A percentile compares a stretch with the other conserved stretches of the same genome.
These are phyloP conservation scores for Habropoda laboriosa DNA, from an alignment of 1,140 invertebrate genomes.

Conservation along the genomic window DNA sequence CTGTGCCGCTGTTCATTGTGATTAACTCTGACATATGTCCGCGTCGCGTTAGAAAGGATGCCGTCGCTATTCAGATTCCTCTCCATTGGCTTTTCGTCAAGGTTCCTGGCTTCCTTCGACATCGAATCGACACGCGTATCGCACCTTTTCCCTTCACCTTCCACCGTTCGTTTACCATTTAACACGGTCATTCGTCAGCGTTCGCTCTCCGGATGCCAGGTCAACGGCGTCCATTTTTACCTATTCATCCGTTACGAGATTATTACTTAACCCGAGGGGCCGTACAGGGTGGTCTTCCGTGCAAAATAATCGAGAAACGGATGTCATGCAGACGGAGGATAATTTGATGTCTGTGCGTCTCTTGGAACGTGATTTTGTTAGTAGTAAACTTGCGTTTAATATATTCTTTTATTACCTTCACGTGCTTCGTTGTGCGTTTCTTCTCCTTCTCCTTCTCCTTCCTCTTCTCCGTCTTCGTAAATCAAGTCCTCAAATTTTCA, in stretches of 20 bases:
- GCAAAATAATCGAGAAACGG: conserved; percentile 78
- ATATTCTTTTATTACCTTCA: not conserved
- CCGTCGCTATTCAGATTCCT: conserved; percentile 58
- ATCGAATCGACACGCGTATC: conserved; percentile 13
- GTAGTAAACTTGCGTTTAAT: no score
- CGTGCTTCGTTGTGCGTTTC: no score
- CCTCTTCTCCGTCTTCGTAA: not conserved
- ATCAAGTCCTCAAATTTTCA: not conserved
- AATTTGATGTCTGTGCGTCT: conserved; percentile 50
- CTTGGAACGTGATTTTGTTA: conserved; percentile 13
- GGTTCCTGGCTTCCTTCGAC: not conserved
- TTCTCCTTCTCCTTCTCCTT: not conserved
- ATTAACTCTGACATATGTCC: conserved; percentile 70
- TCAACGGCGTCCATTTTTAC: conserved; percentile 6
- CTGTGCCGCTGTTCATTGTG: conserved; percentile 55
- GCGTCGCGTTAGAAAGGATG: conserved; percentile 43
- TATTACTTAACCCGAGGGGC: conserved; percentile 66
- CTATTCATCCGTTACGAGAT: conserved; percentile 68
- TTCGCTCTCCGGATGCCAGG: not conserved
- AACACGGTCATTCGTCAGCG: no score
- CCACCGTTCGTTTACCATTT: no score
- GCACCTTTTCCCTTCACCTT: not conserved
- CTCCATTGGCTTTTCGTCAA: not conserved
- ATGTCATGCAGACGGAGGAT: conserved; percentile 64
- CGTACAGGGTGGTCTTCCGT: conserved; percentile 65